Conservation (phyloP, 2,888 invertebrate genomes). For the Sceliomorpha sp. region DNA sequence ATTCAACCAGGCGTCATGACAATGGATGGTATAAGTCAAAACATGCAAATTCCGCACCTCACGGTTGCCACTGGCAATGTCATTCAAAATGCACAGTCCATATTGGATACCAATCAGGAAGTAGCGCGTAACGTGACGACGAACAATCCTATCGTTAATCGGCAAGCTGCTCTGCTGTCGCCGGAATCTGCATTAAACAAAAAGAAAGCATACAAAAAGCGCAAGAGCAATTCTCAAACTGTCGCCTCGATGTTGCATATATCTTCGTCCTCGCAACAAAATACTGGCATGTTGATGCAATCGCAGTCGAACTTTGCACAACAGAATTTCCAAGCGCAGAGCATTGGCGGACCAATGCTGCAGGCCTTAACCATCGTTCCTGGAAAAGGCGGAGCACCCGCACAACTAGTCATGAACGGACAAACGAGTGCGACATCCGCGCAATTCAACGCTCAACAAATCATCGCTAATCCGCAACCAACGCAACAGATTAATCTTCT, state of each 20-base stretch:
- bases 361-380: slow-evolving; percentile 90
- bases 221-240: slow-evolving; percentile 86
- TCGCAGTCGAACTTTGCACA: slow-evolving; percentile 83
- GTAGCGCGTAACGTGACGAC: slow-evolving; percentile 67
- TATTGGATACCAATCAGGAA: slow-evolving; percentile 80
- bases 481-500: slow-evolving; percentile 86
- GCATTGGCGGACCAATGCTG: slow-evolving; percentile 86
- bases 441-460: slow-evolving; percentile 85
- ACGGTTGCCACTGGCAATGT: slow-evolving; percentile 85
- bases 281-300: slow-evolving; percentile 84
- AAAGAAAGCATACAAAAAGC: slow-evolving; percentile 85
- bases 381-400: slow-evolving; percentile 87
- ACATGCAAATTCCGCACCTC: slow-evolving; percentile 85
- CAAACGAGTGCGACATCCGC: slow-evolving; percentile 82
- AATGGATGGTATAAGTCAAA: slow-evolving; percentile 87
- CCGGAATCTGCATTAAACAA: slow-evolving; percentile 85
- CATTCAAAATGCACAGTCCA: slow-evolving; percentile 82
- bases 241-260: slow-evolving; percentile 87
- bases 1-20: slow-evolving; percentile 90
- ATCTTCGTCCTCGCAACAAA: slow-evolving; percentile 83
- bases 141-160: slow-evolving; percentile 67
- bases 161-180: slow-evolving; percentile 82
- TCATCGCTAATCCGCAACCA: slow-evolving; percentile 83
- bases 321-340: slow-evolving; percentile 88
- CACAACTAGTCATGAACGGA: slow-evolving; percentile 90